These are phyloP conservation scores for Colletes gigas DNA, from an alignment of 1,140 invertebrate genomes.

Conservation along the genomic window DNA sequence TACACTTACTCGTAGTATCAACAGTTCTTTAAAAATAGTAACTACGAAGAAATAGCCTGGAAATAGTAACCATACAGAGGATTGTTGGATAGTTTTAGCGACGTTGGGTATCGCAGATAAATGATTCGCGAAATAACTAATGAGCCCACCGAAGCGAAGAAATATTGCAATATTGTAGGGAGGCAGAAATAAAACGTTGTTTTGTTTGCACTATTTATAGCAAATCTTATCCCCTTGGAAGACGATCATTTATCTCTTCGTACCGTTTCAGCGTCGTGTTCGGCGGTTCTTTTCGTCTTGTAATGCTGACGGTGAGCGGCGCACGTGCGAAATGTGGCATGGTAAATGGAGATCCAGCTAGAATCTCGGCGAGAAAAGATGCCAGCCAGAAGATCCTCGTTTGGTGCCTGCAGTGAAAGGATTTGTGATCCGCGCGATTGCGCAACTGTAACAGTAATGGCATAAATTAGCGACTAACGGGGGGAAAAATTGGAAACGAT, in stretches of 20 bases:
- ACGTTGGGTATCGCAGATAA: not conserved
- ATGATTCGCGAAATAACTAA: conserved; percentile 31
- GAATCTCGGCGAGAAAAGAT: conserved; percentile 12
- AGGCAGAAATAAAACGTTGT: conserved; percentile 27
- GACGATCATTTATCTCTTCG: conserved; percentile 50
- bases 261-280: conserved; percentile 34
- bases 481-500: no score
- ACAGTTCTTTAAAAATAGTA: not conserved
- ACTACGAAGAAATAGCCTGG: no score
- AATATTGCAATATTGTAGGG: conserved; percentile 14
- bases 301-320: conserved; percentile 58
- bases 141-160: conserved; percentile 6
- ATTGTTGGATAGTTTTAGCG: not conserved
- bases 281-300: conserved; percentile 56
- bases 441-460: conserved; percentile 21
- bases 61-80: no score
- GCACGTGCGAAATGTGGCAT: conserved; percentile 72
- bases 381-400: not conserved
- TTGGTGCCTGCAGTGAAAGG: conserved; percentile 30
- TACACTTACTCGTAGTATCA: no score
- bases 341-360: conserved; percentile 53
- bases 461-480: conserved; percentile 20
- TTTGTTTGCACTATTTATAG: conserved; percentile 40
- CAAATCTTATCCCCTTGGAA: conserved; percentile 36
- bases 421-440: conserved; percentile 2